Evolutionary conservation across 1,140 invertebrate genomes (phyloP), one percentile per base, ranked within the genome.

Genomic region (Macrotrachela quadricornifera): DNA sequence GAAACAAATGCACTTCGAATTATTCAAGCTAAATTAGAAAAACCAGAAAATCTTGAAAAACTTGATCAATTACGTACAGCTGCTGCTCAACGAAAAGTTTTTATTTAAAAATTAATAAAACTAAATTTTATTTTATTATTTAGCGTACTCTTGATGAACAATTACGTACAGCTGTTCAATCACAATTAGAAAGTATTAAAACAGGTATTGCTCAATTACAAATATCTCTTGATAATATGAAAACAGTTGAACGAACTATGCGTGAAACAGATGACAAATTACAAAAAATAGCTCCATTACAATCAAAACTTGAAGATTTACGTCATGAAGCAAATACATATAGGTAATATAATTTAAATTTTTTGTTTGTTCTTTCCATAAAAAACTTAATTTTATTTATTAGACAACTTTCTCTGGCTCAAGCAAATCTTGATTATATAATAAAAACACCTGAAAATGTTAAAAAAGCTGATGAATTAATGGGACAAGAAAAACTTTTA

Each of bases 361-460:
- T n/a, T n/a, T 30, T 30, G 3, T 4, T 30, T 30, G 2, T 30
- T 30, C 21, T 30, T 30, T 30, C 21, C 8, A 8, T 30, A 30
- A 30, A 30, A 4, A 30, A 30, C 2, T 30, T 30, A 4, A 30
- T 8, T 2, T 30, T 30, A 8, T 30, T 4, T 30, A 30, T 30
- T 30, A 53, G 46, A 37, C 51, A 53, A 36, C 17, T 53, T 0
- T 46, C 46, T 15, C 46, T 44, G 12, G 51, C 51, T 36, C 46
- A 53, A 40, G 51, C 46, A 37, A 53, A 53, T 53, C 44, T 53
- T 14, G 38, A 53, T 39, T 46, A 53, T 48, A 53, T 53, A 41
- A 9, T 53, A 43, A 53, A 53, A 41, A 42, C 46, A 15, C 38
- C 46, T 15, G 45, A 46, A 30, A n/a, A 43, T 21, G 44, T 44